Conservation (phyloP, 2,888 invertebrate species). For the Drosophila falleni region DNA sequence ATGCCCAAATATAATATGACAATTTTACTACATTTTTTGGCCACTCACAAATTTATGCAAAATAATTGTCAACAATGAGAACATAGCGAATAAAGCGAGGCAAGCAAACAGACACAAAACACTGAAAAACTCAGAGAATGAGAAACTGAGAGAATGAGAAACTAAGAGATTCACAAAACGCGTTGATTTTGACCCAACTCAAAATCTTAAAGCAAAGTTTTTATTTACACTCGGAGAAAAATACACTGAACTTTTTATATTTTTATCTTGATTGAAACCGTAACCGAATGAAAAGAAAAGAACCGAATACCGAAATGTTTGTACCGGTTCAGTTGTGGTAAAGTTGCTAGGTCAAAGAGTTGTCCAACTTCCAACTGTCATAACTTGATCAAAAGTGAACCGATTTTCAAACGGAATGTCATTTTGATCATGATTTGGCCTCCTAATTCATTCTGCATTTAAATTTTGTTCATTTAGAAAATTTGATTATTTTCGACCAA, state of each 20-base stretch:
- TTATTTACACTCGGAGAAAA: background rate
- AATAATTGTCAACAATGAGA: slow-evolving; percentile 62
- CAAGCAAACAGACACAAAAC: slow-evolving; percentile 4
- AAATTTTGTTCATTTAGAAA: too few species aligned
- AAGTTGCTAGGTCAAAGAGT: too few species aligned
- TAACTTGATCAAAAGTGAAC: too few species aligned
- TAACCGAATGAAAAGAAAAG: too few species aligned
- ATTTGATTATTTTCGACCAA: too few species aligned
- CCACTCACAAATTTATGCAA: slow-evolving; percentile 63
- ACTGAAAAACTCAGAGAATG: background rate
- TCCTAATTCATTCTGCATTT: too few species aligned
- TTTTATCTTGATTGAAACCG: too few species aligned
- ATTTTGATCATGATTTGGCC: too few species aligned
- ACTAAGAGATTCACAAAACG: slow-evolving; percentile 15
- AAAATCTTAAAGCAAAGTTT: slow-evolving; percentile 9
- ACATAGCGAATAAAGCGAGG: slow-evolving; percentile 4
- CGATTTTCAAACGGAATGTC: too few species aligned
- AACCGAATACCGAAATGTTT: too few species aligned
- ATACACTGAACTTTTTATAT: background rate
- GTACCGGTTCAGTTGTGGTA: too few species aligned
- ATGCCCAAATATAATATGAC: slow-evolving; percentile 53
- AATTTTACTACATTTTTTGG: slow-evolving; percentile 62
- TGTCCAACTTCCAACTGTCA: too few species aligned
- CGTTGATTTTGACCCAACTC: slow-evolving; percentile 30
- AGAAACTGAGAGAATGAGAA: background rate